Evolutionary conservation across 53 echinoderm and acorn worm species (phyloP).

Genomic region (Pentamera pediparva): DNA sequence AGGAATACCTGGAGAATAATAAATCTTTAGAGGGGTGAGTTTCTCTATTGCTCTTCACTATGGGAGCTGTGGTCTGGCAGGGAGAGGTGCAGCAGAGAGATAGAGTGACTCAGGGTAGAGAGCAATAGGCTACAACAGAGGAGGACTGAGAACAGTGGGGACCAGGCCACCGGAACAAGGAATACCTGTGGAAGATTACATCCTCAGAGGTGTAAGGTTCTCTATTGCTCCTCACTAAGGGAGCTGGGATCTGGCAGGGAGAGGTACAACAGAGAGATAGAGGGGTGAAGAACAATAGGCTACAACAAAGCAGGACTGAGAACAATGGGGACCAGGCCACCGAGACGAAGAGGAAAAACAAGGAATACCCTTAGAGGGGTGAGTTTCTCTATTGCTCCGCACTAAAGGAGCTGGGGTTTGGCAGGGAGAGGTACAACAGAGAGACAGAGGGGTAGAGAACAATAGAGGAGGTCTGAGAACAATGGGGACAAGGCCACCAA

Average conservation of each 20-base stretch:
- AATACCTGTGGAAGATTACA: no score
- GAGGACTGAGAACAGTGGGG: constrained; percentile 11
- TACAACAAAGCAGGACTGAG: constrained; percentile 27
- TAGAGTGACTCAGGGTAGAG: constrained; percentile 48
- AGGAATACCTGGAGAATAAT: no score
- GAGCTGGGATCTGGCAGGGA: constrained; percentile 50
- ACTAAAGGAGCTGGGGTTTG: constrained; percentile 47
- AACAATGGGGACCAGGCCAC: constrained; percentile 28
- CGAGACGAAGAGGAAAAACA: no score
- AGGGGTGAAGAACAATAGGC: constrained; percentile 5
- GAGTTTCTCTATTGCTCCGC: no score
- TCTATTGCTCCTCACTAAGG: no score
- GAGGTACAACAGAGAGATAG: constrained; percentile 24
- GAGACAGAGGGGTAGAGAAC: constrained; percentile 10
- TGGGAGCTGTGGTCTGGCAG: constrained; percentile 49
- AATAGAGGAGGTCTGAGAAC: not conserved
- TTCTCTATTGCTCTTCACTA: no score
- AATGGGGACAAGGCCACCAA: constrained; percentile 34
- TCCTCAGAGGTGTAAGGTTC: no score
- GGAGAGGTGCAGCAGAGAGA: constrained; percentile 45
- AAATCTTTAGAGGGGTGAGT: no score
- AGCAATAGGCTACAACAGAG: constrained; percentile 52
- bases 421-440: constrained; percentile 39
- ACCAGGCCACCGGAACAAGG: no score
- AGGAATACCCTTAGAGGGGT: no score